Conservation (phyloP, 2,797 vertebrate genomes). For the Adelosebastes latens region DNA sequence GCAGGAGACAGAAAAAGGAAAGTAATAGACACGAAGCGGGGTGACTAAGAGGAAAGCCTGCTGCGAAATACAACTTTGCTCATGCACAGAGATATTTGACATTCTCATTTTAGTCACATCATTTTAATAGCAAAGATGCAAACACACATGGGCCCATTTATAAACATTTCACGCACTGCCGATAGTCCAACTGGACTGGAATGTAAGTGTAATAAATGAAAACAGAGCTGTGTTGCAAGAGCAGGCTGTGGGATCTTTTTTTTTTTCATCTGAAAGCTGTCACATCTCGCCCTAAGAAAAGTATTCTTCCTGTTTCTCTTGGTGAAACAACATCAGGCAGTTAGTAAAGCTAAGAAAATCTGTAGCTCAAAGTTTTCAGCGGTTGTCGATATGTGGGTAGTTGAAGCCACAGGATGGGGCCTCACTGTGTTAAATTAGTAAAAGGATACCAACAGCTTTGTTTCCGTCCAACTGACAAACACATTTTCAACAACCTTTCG, state of each 20-base stretch:
- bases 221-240: constrained; percentile 44
- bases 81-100: constrained; percentile 33
- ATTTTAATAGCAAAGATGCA: constrained; percentile 32
- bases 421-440: constrained; percentile 41
- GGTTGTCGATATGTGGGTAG: constrained; percentile 15
- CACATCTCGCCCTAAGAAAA: constrained; percentile 18
- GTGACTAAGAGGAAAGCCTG: constrained; percentile 25
- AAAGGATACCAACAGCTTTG: constrained; percentile 47
- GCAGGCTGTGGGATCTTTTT: constrained; percentile 10
- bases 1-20: constrained; percentile 3
- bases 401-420: constrained; percentile 13
- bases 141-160: constrained; percentile 59
- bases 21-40: constrained; percentile 8
- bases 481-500: constrained; percentile 36
- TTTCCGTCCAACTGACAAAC: constrained; percentile 45
- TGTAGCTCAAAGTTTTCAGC: constrained; percentile 18
- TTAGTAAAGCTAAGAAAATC: constrained; percentile 15
- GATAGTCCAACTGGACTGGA: constrained; percentile 30
- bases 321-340: constrained; percentile 11
- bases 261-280: constrained; percentile 26
- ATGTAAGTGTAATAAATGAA: constrained; percentile 48
- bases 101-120: constrained; percentile 44
- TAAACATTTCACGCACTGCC: constrained; percentile 43
- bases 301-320: constrained; percentile 16
- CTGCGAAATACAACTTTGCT: constrained; percentile 33